Conservation (phyloP, 2,888 invertebrate species). For the Hermaeophaga mercurialis region DNA sequence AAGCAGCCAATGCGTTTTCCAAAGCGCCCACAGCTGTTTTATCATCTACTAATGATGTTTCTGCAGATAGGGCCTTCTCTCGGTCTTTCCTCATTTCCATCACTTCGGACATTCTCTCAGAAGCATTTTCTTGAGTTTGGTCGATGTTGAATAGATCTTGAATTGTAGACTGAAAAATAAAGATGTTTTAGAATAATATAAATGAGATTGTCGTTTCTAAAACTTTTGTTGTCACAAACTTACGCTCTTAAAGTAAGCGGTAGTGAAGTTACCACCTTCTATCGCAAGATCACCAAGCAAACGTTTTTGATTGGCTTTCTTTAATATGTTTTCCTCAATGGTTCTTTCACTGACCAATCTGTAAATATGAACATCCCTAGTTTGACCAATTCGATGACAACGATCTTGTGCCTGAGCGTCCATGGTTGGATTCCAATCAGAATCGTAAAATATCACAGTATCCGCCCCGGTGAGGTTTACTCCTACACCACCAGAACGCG, state of each 20-base stretch:
- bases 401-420: conserved; percentile 97
- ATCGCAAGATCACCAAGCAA: conserved; percentile 95
- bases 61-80: conserved; percentile 48
- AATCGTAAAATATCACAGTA: conserved; percentile 99
- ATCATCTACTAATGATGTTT: conserved; percentile 57
- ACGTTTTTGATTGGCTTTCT: conserved; percentile 98
- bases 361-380: conserved; percentile 98
- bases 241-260: conserved; percentile 90
- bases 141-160: conserved; percentile 89
- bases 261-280: conserved; percentile 98
- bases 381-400: conserved; percentile 99
- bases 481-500: conserved; percentile 96
- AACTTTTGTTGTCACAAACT: conserved; percentile 44
- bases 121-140: conserved; percentile 65
- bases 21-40: conserved; percentile 69
- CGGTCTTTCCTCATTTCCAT: conserved; percentile 58
- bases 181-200: not conserved
- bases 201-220: too few relatives aligned
- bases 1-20: conserved; percentile 85
- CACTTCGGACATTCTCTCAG: conserved; percentile 64
- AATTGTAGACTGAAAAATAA: conserved; percentile 74
- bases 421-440: conserved; percentile 99
- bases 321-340: conserved; percentile 98
- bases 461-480: conserved; percentile 99
- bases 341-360: conserved; percentile 96